These are phyloP conservation scores for Podarcis raffonei DNA, from an alignment of 2,113 vertebrate species.

Conservation along the genomic window DNA sequence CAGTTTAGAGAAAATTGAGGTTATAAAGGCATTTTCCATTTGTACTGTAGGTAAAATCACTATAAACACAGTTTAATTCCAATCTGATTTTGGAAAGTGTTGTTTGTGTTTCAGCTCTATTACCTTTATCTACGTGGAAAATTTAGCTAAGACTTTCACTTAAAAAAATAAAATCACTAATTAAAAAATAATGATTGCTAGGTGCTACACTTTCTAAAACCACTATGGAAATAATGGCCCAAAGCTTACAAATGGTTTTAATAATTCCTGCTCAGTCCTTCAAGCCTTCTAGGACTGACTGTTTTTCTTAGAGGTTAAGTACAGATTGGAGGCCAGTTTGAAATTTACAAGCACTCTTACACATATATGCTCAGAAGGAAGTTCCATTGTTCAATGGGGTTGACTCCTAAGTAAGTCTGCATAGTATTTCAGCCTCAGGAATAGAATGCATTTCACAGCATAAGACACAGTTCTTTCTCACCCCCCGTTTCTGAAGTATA, in stretches of 20 bases:
- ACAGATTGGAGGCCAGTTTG: neutral
- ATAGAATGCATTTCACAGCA: neutral
- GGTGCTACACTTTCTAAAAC: neutral
- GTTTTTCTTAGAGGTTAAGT: neutral
- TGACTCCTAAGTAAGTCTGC: neutral
- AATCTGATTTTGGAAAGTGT: neutral
- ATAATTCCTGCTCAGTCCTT: neutral
- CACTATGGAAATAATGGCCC: neutral
- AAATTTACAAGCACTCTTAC: neutral
- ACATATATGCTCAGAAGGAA: neutral
- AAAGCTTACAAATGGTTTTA: neutral
- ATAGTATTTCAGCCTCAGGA: neutral
- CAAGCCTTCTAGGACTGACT: neutral
- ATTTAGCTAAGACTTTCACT: neutral
- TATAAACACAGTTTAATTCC: conserved; percentile 2
- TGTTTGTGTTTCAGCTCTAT: neutral
- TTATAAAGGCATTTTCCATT: conserved; percentile 26
- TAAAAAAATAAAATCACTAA: neutral
- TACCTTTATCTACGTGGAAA: neutral
- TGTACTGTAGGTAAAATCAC: conserved; percentile 14
- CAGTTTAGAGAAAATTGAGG: conserved; percentile 1
- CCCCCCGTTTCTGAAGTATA: neutral
- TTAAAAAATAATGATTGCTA: neutral
- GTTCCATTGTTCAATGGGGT: neutral
- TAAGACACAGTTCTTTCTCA: neutral